Conservation (phyloP, 2,113 vertebrate genomes). For the Psilopsiagon aurifrons region DNA sequence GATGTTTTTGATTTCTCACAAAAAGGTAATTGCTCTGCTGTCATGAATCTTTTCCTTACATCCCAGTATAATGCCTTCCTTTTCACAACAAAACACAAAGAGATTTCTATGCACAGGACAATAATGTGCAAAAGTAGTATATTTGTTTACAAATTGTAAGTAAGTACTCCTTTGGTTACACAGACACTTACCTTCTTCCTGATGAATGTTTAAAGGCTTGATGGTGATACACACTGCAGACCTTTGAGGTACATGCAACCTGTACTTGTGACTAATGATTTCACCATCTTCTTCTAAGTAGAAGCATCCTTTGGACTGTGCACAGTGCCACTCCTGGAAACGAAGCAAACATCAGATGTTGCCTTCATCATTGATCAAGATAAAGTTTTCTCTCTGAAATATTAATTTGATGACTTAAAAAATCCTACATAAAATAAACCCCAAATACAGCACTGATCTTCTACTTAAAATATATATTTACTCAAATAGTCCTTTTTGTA, state of each 20-base stretch:
- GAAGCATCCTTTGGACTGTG: constrained; percentile 86
- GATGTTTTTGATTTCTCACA: neutral
- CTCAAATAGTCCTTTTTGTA: neutral
- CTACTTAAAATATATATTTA: neutral
- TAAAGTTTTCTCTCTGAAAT: neutral
- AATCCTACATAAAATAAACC: neutral
- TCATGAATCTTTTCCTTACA: neutral
- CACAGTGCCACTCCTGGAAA: constrained; percentile 85
- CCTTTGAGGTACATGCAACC: constrained; percentile 80
- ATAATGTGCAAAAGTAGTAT: neutral
- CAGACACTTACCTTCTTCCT: constrained; percentile 68
- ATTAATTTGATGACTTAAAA: neutral
- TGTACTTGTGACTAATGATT: constrained; percentile 86
- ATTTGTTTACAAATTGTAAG: neutral
- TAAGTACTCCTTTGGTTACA: neutral
- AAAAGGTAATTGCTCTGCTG: neutral
- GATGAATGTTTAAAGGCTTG: constrained; percentile 79
- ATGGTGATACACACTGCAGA: constrained; percentile 84
- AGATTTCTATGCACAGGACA: neutral
- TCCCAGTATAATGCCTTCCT: neutral
- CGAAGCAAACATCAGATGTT: neutral
- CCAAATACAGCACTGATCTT: neutral
- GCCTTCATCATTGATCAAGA: neutral
- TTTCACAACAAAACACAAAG: neutral
- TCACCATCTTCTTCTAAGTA: constrained; percentile 86